A percentile compares a stretch with the other conserved stretches of the same genome.
These are phyloP conservation scores for Meloidogyne floridensis DNA, from an alignment of 1,140 invertebrate species.

Conservation along the genomic window DNA sequence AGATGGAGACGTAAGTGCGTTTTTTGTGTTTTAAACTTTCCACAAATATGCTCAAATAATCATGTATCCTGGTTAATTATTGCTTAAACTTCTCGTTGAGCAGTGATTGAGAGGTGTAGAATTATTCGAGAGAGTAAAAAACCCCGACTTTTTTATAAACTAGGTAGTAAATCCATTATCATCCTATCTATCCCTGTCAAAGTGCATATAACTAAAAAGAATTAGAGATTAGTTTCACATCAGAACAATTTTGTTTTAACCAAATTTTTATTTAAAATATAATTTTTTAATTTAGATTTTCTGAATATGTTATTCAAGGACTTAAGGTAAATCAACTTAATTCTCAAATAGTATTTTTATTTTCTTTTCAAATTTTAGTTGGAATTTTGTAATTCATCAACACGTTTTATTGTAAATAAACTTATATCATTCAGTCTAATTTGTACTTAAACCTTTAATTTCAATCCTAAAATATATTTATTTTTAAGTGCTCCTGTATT, in stretches of 20 bases:
- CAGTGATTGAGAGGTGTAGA: too few relatives aligned
- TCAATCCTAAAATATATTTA: background rate
- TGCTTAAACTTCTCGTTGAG: too few relatives aligned
- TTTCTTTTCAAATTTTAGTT: background rate
- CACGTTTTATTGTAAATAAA: constrained; percentile 25
- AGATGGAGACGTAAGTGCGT: constrained; percentile 36
- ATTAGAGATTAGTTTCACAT: too few relatives aligned
- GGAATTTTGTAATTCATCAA: constrained; percentile 7
- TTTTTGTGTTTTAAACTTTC: constrained; percentile 9
- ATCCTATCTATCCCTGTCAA: too few relatives aligned
- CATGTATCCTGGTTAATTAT: too few relatives aligned
- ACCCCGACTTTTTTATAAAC: too few relatives aligned
- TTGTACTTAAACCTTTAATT: constrained; percentile 4
- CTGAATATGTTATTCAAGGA: constrained; percentile 32
- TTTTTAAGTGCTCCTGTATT: constrained; percentile 33
- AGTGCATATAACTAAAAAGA: too few relatives aligned
- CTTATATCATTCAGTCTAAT: constrained; percentile 28
- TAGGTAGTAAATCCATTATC: too few relatives aligned
- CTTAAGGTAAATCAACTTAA: constrained; percentile 16
- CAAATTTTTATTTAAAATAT: background rate
- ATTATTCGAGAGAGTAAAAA: too few relatives aligned
- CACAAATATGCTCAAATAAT: constrained; percentile 30
- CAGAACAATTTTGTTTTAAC: background rate
- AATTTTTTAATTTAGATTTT: constrained; percentile 12
- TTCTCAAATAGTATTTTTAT: background rate